A percentile compares a stretch with the other conserved stretches of the same genome.
Evolutionary conservation across 2,797 vertebrate genomes (phyloP).

Genomic region (Tadarida brasiliensis): DNA sequence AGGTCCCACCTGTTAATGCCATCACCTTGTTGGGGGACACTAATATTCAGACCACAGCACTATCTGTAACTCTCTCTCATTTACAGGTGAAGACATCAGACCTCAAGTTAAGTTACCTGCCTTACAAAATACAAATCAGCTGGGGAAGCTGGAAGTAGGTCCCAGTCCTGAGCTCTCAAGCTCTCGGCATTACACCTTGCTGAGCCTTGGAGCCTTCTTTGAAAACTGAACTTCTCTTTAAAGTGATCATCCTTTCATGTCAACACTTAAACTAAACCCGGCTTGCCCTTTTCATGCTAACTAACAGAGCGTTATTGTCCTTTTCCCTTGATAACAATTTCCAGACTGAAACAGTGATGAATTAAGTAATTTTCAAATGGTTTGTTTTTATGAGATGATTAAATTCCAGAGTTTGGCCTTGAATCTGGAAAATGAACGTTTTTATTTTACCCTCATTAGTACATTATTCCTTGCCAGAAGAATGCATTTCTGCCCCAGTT

Average conservation of each 20-base stretch:
- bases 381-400: conserved; percentile 69
- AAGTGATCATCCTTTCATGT: neutral
- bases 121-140: neutral
- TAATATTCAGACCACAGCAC: neutral
- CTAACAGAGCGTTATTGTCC: conserved; percentile 11
- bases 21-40: neutral
- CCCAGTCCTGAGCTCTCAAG: neutral
- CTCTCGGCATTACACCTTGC: neutral
- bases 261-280: neutral
- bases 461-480: conserved; percentile 47
- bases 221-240: conserved; percentile 29
- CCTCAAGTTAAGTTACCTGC: neutral
- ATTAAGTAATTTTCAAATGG: conserved; percentile 55
- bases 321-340: conserved; percentile 42
- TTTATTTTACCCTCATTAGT: neutral
- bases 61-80: neutral
- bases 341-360: conserved; percentile 23
- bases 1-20: neutral
- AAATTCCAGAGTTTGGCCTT: conserved; percentile 51
- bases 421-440: conserved; percentile 63
- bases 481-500: conserved; percentile 37
- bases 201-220: neutral
- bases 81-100: neutral
- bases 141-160: neutral
- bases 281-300: neutral